Conservation (phyloP, 2,888 invertebrate genomes). For the Podotricha telesiphe region DNA sequence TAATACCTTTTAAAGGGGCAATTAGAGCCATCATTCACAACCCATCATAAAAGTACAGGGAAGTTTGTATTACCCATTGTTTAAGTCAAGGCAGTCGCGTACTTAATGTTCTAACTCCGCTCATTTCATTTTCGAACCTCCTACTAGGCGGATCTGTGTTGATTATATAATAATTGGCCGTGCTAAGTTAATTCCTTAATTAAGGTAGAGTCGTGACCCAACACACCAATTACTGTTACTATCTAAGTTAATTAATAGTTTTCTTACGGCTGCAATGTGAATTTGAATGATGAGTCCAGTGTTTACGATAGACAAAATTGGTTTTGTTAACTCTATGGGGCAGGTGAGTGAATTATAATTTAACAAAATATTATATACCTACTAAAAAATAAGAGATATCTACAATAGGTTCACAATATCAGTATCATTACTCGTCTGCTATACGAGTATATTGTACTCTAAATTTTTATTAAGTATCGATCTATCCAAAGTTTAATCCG, state of each 20-base stretch:
- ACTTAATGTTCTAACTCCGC: slow-evolving; percentile 48
- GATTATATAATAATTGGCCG: slow-evolving; percentile 48
- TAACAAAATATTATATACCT: not conserved
- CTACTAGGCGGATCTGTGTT: slow-evolving; percentile 48
- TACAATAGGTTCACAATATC: too few species aligned
- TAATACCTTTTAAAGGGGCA: slow-evolving; percentile 68
- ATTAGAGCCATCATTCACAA: slow-evolving; percentile 78
- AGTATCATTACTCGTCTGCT: too few species aligned
- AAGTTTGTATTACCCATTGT: slow-evolving; percentile 76
- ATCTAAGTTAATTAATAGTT: slow-evolving; percentile 71
- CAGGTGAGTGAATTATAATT: slow-evolving; percentile 34
- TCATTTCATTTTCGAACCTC: slow-evolving; percentile 58
- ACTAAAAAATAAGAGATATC: not conserved
- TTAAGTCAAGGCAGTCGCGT: slow-evolving; percentile 50
- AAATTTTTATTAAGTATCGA: too few species aligned
- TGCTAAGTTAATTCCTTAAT: slow-evolving; percentile 69
- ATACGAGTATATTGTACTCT: too few species aligned
- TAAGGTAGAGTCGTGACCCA: slow-evolving; percentile 68
- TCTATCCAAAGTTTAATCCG: too few species aligned
- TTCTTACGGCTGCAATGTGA: slow-evolving; percentile 48
- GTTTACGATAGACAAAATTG: slow-evolving; percentile 36
- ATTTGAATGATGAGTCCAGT: slow-evolving; percentile 39
- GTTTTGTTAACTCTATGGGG: slow-evolving; percentile 30
- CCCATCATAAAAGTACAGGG: slow-evolving; percentile 50
- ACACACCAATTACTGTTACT: slow-evolving; percentile 74